A percentile compares a stretch with the other conserved stretches of the same genome.
phyloP scores from a whole-genome alignment of 2,797 vertebrate species.

The Pelodytes ibericus region DNA sequence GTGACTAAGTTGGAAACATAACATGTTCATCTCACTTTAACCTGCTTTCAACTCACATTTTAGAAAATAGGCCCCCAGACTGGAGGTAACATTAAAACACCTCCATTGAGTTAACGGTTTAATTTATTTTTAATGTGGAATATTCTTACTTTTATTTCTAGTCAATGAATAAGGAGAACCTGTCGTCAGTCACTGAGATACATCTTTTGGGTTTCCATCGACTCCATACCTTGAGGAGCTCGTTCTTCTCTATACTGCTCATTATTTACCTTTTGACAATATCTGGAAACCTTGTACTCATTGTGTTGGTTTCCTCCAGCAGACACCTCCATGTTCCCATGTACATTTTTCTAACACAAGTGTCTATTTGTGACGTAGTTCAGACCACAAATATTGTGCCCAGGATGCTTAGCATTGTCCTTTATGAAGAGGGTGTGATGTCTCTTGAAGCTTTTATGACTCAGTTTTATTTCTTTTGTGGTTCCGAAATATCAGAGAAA shows the following conservation, averaged over 20 bases:
- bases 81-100: too few relatives aligned
- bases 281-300: constrained; percentile 28
- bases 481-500: background rate
- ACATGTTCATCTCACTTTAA: too few relatives aligned
- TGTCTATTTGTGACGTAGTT: constrained; percentile 9
- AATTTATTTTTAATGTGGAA: too few relatives aligned
- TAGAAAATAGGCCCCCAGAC: too few relatives aligned
- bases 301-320: constrained; percentile 7
- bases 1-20: too few relatives aligned
- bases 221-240: background rate
- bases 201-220: constrained; percentile 18
- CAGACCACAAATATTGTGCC: constrained; percentile 7
- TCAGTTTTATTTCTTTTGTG: constrained; percentile 22
- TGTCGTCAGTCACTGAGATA: background rate
- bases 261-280: constrained; percentile 12
- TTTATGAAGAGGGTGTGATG: background rate
- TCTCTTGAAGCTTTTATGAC: background rate
- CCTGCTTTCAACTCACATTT: too few relatives aligned
- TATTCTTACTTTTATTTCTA: background rate
- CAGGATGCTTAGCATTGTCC: background rate
- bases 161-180: background rate
- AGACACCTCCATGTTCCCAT: constrained; percentile 24
- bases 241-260: background rate
- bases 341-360: constrained; percentile 26
- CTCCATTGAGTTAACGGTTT: too few relatives aligned